Evolutionary conservation across 1,140 invertebrate genomes (phyloP), one percentile per base, ranked within the genome.

Genomic region (Diploscapter pachys): DNA sequence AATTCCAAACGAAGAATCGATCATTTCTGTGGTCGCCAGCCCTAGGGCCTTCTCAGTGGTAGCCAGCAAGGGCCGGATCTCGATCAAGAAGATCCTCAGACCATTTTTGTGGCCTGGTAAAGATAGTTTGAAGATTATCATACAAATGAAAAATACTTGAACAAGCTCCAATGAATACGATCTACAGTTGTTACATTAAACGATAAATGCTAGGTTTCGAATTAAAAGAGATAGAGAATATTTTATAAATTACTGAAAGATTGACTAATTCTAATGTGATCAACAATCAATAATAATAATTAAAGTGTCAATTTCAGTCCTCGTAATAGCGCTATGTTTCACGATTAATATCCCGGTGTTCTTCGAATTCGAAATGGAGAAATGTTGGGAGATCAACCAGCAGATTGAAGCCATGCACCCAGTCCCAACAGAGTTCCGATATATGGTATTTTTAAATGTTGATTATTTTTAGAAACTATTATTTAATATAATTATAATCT

Each of bases 281-380:
- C 31, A 31, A 31, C 31, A 31, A 31, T 31, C 31, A 31, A 31
- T 31, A 31, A 31, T 50, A 11, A 11, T 70, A 70, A 70, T 70
- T 70, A 59, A 49, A 74, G 6, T 8, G 11, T 5, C 8, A 5
- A 53, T 71, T 76, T 55, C 70, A 76, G 75, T 63, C 11, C 31
- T 72, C 3, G 50, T 76, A 3, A 76, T 76, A 50, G 54, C 68
- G 3, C 5, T 76, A 63, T 75, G 68, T 51, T 76, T 76, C 70
- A 64, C 70, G 51, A 55, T 76, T 13, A 76, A 76, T 61, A 71
- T 72, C 68, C 75, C 75, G n/a, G 70, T 76, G 31, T 76, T 63
- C 67, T 76, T 76, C 57, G 75, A 76, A 48, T 76, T 76, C 64
- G 72, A 69, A 4, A 55, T 73, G 6, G 70, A 76, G 63, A 55